Percentiles rank a stretch among this genome's conserved stretches.
Conservation (phyloP, 2,113 vertebrate genomes). For the Hypomesus transpacificus region DNA sequence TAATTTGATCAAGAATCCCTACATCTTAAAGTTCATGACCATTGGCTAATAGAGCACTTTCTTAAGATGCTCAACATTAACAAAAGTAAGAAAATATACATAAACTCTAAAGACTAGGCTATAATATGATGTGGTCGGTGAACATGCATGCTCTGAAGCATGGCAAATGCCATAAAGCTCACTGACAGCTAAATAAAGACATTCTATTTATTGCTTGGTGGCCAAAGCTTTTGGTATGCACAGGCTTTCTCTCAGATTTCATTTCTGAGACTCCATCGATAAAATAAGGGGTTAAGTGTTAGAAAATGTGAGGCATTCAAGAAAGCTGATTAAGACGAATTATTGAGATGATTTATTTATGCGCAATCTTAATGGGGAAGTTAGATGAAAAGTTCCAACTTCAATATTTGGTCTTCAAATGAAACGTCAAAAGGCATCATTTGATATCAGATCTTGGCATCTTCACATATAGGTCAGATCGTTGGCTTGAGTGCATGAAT, state of each 20-base stretch:
- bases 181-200: conserved; percentile 70
- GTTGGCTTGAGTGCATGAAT: not conserved
- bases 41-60: too few species aligned
- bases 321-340: conserved; percentile 38
- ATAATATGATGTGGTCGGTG: not conserved
- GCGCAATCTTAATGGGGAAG: conserved; percentile 8
- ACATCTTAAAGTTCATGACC: too few species aligned
- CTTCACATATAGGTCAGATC: not conserved
- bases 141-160: not conserved
- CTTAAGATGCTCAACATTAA: too few species aligned
- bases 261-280: conserved; percentile 21
- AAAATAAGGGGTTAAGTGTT: conserved; percentile 31
- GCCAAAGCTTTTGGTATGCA: conserved; percentile 60
- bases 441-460: not conserved
- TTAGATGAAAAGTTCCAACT: conserved; percentile 37
- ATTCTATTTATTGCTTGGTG: conserved; percentile 73
- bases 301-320: conserved; percentile 27
- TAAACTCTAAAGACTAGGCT: not conserved
- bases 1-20: too few species aligned
- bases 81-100: not conserved
- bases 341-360: not conserved
- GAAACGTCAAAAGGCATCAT: conserved; percentile 6
- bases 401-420: not conserved
- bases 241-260: conserved; percentile 65
- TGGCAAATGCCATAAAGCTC: conserved; percentile 17